Evolutionary conservation across 2,888 invertebrate species (phyloP).

Genomic region (Limnephilus rhombicus): DNA sequence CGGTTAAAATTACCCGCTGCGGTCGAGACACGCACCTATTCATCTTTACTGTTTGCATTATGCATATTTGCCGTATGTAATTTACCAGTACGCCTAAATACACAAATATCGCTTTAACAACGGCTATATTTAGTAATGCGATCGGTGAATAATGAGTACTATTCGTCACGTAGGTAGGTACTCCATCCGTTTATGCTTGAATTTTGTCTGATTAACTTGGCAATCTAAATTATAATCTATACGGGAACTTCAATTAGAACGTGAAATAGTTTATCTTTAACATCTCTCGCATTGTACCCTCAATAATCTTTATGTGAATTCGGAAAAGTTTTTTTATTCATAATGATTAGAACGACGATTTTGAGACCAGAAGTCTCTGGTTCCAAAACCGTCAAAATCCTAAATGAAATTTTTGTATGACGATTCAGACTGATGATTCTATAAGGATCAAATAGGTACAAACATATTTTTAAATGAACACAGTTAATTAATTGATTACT

Average conservation of each 20-base stretch:
- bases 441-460: too few species aligned
- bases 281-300: too few species aligned
- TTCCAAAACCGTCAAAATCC: too few species aligned
- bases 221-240: not conserved
- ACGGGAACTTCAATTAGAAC: too few species aligned
- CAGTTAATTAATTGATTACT: not conserved
- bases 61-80: slow-evolving; percentile 50
- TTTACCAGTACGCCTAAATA: slow-evolving; percentile 29
- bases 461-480: too few species aligned
- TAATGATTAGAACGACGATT: too few species aligned
- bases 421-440: too few species aligned
- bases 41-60: slow-evolving; percentile 51
- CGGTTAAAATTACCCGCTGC: slow-evolving; percentile 54
- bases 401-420: too few species aligned
- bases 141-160: slow-evolving; percentile 10
- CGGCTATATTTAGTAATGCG: slow-evolving; percentile 13
- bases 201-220: not conserved
- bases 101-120: slow-evolving; percentile 29
- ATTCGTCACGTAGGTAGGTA: not conserved
- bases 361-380: too few species aligned
- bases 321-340: too few species aligned
- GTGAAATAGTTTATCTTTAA: too few species aligned
- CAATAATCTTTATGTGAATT: too few species aligned
- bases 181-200: not conserved
- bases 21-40: slow-evolving; percentile 54